Percentiles rank a stretch among this genome's conserved stretches.
Conservation (phyloP, 2,888 invertebrate genomes). For the Agriopis marginaria region DNA sequence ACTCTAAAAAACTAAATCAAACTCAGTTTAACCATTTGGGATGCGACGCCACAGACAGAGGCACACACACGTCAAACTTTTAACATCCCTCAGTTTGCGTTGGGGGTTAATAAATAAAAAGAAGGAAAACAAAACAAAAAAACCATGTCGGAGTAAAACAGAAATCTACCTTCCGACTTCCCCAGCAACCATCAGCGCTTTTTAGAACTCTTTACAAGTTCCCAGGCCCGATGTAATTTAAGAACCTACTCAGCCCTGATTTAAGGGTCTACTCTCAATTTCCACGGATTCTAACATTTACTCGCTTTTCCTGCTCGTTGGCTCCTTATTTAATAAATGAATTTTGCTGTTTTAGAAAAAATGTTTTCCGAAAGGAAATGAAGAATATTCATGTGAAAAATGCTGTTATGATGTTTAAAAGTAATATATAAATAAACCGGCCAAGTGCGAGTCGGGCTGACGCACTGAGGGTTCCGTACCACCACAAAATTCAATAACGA, state of each 20-base stretch:
- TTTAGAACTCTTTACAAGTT: conserved; percentile 38
- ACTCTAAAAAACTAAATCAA: too few species aligned
- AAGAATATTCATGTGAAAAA: background rate
- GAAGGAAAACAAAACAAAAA: too few species aligned
- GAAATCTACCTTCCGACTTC: conserved; percentile 16
- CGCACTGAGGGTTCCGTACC: too few species aligned
- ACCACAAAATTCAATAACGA: too few species aligned
- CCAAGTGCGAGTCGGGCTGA: too few species aligned
- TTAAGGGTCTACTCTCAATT: conserved; percentile 34
- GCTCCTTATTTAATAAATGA: conserved; percentile 23
- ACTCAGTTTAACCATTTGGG: too few species aligned
- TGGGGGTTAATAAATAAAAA: too few species aligned
- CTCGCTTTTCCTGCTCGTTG: conserved; percentile 27
- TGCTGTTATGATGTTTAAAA: background rate
- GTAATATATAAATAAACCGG: too few species aligned
- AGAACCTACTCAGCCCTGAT: conserved; percentile 39
- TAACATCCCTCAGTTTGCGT: too few species aligned
- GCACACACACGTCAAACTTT: too few species aligned
- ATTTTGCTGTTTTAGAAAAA: conserved; percentile 10
- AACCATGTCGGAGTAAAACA: background rate
- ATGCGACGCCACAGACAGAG: too few species aligned
- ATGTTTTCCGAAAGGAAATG: conserved; percentile 7
- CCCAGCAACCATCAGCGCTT: conserved; percentile 21
- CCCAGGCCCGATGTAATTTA: conserved; percentile 41
- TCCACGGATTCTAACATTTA: conserved; percentile 26